Conservation (phyloP, 2,888 invertebrate species). For the Eupeodes latifasciatus region DNA sequence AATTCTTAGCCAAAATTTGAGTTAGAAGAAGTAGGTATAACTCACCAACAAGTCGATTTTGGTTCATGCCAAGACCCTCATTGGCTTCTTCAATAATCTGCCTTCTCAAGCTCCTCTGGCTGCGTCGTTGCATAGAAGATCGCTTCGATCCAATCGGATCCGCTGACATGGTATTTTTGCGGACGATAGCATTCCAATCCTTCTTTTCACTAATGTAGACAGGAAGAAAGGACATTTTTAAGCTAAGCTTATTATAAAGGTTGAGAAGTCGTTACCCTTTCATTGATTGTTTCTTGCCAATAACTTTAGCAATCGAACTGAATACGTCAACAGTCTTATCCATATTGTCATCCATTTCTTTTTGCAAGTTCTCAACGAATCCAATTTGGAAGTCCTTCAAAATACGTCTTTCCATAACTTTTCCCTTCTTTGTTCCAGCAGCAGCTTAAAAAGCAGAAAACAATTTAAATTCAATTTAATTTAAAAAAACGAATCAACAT, state of each 20-base stretch:
- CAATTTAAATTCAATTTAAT: conserved; percentile 45
- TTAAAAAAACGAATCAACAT: not conserved
- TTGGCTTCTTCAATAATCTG: conserved; percentile 89
- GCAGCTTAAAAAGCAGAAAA: conserved; percentile 84
- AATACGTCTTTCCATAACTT: conserved; percentile 93
- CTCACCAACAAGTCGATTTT: conserved; percentile 89
- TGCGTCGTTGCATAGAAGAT: conserved; percentile 87
- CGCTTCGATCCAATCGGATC: conserved; percentile 93
- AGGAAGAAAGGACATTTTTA: not conserved
- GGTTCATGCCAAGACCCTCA: conserved; percentile 88
- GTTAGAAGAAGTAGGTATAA: not conserved
- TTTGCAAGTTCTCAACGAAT: conserved; percentile 92
- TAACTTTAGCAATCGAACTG: conserved; percentile 92
- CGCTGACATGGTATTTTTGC: conserved; percentile 88
- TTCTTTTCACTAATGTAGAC: conserved; percentile 83
- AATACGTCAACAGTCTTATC: conserved; percentile 92
- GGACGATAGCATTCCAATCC: conserved; percentile 94
- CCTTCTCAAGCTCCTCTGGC: conserved; percentile 89
- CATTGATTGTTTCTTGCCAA: conserved; percentile 86
- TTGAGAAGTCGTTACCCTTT: conserved; percentile 79
- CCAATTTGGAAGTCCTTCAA: conserved; percentile 96
- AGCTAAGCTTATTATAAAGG: too few species aligned
- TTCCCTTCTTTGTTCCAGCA: conserved; percentile 88
- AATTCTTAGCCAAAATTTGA: too few species aligned
- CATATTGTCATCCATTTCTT: conserved; percentile 86